Base-by-base conservation (phyloP, 2,797 vertebrate genomes). In the Melanotaenia parkinsoni region DNA sequence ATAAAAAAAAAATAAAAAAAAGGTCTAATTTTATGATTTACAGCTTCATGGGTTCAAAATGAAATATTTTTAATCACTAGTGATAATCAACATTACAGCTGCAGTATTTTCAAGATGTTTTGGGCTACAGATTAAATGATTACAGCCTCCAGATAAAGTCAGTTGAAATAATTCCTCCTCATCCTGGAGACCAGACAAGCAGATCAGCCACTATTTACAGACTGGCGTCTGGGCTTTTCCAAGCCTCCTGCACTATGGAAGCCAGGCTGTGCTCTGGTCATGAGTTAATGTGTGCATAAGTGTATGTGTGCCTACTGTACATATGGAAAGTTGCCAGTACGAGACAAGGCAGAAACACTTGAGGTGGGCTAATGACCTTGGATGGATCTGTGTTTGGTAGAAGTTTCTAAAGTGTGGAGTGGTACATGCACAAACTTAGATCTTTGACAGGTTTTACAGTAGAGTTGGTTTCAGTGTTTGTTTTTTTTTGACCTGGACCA, bases 331-430 rank as follows among this genome's bases (percentile, higher is more conserved):
- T 91, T 93, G 87, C 89, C 92, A 93, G 82, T 82, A 83, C 86
- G 90, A 93, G 89, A 93, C 83, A 92, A 92, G 94, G 85, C 92
- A 94, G 94, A 94, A 87, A 89, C 81, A 60, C 20, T 83, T 79
- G 70, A 92, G 83, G 88, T 82, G 77, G 85, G 81, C 85, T 88
- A 81, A 89, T 94, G 84, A 93, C 92, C 93, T 89, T 94, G 92
- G 88, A 94, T 92, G 92, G 92, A 88, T 91, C 74, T 88, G 88
- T 91, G 84, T 92, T 93, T 90, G 89, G 86, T 89, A 91, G 79
- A 86, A 88, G 82, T 83, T 88, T 90, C 65, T 67, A 32, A 86
- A 90, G 90, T 84, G 78, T 81, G 65, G 78, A 74, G 61, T 73
- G 71, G 84, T 77, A 87, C 65, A 58, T 70, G 71, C 67, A 71